Evolutionary conservation across 2,888 invertebrate genomes (phyloP).

Genomic region (Urechis unicinctus): DNA sequence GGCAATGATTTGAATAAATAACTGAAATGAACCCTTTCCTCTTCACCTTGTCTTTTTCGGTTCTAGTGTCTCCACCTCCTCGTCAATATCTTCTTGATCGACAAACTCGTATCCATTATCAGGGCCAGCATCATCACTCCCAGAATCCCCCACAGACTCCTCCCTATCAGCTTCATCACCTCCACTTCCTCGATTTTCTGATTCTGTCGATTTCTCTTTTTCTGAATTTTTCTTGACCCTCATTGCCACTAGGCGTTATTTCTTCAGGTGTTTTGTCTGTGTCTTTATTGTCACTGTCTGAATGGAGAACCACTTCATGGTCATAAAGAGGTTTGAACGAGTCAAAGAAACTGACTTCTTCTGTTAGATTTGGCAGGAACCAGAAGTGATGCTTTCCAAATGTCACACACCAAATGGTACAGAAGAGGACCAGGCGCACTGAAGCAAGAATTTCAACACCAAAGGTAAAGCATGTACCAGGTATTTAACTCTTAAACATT

Average conservation of each 20-base stretch:
- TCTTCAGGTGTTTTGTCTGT: conserved; percentile 22
- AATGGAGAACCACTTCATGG: too few species aligned
- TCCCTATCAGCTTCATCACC: conserved; percentile 13
- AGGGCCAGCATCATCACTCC: conserved; percentile 4
- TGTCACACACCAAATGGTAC: conserved; percentile 79
- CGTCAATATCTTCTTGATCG: conserved; percentile 12
- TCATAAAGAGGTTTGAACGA: conserved; percentile 95
- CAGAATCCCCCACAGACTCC: not conserved
- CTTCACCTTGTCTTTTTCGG: not conserved
- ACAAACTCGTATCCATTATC: conserved; percentile 18
- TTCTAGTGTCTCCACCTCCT: conserved; percentile 1
- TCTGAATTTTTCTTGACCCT: conserved; percentile 10
- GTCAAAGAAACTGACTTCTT: conserved; percentile 97
- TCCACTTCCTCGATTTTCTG: conserved; percentile 22
- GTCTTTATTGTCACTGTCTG: conserved; percentile 10
- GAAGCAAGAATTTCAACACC: conserved; percentile 22
- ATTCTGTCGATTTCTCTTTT: conserved; percentile 17
- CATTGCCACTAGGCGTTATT: conserved; percentile 2
- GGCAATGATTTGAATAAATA: too few species aligned
- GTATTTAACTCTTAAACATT: too few species aligned
- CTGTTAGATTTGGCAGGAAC: conserved; percentile 97
- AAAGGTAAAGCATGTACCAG: too few species aligned
- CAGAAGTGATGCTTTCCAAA: conserved; percentile 85
- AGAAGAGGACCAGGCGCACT: conserved; percentile 85
- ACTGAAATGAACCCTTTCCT: too few species aligned